Evolutionary conservation across 2,797 vertebrate genomes (phyloP).

Genomic region (Parauchenoglanis ngamensis): DNA sequence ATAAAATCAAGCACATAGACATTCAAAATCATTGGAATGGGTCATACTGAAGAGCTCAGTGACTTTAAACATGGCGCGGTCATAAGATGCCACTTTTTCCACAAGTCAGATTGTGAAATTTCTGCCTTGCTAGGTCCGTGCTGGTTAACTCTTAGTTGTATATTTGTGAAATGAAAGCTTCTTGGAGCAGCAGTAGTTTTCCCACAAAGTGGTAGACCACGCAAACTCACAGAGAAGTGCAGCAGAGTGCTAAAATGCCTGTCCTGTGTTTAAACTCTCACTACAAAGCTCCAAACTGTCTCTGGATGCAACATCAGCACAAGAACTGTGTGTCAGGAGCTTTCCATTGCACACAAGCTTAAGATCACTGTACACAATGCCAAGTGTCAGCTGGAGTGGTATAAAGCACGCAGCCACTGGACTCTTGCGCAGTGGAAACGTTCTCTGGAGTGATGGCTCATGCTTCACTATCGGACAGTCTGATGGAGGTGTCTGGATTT

Average conservation of each 20-base stretch:
- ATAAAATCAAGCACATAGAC: background rate
- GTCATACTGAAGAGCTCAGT: background rate
- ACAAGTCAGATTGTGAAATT: background rate
- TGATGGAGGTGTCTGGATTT: background rate
- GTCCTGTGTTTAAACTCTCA: background rate
- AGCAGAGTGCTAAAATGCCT: background rate
- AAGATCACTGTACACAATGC: background rate
- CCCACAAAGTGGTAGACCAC: conserved; percentile 16
- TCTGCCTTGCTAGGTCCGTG: background rate
- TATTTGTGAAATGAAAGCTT: conserved; percentile 8
- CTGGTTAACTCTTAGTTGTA: background rate
- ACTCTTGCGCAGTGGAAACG: background rate
- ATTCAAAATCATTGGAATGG: background rate
- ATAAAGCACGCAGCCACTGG: background rate
- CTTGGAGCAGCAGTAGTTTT: background rate
- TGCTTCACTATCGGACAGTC: background rate
- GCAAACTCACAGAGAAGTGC: background rate
- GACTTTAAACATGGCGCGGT: background rate
- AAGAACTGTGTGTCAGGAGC: background rate
- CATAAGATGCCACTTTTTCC: background rate
- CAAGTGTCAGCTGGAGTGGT: background rate
- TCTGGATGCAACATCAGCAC: background rate
- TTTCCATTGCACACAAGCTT: background rate
- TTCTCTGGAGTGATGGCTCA: background rate
- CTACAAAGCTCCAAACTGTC: background rate